These are phyloP conservation scores for Tenthredo livida DNA, from an alignment of 2,888 invertebrate genomes.

Conservation along the genomic window DNA sequence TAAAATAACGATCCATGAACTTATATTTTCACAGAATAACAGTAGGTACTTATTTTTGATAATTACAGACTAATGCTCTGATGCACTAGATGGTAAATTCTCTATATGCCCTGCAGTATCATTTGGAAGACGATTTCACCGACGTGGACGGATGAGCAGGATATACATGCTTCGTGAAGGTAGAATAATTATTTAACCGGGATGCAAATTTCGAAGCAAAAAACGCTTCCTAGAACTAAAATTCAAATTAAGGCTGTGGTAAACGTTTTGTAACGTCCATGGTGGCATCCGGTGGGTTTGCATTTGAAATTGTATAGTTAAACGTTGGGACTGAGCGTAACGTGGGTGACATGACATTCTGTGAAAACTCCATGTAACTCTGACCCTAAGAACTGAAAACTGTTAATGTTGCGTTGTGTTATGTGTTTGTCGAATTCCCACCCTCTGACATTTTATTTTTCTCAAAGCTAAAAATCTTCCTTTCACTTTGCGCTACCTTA, in stretches of 20 bases:
- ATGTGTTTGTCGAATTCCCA: neutral
- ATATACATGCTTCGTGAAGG: neutral
- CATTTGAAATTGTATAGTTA: slow-evolving; percentile 36
- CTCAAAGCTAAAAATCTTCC: neutral
- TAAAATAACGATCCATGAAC: neutral
- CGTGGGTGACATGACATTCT: slow-evolving; percentile 22
- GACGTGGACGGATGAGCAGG: neutral
- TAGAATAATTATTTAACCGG: slow-evolving; percentile 13
- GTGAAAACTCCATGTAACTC: neutral
- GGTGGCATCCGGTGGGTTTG: slow-evolving; percentile 24
- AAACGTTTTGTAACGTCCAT: slow-evolving; percentile 28
- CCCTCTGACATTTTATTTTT: neutral
- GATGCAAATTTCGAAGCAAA: slow-evolving; percentile 25
- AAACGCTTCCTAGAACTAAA: slow-evolving; percentile 19
- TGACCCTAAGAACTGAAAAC: neutral
- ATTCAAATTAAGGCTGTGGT: slow-evolving; percentile 31
- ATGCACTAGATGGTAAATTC: neutral
- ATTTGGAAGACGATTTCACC: neutral
- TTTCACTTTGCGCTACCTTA: neutral
- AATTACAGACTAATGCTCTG: neutral
- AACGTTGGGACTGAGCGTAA: slow-evolving; percentile 3
- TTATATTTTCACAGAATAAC: slow-evolving; percentile 4
- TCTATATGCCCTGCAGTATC: neutral
- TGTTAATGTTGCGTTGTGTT: neutral
- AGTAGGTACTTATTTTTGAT: neutral